A percentile compares a stretch with the other conserved stretches of the same genome.
phyloP scores from a whole-genome alignment of 1,140 invertebrate species.

The Colletes gigas region DNA sequence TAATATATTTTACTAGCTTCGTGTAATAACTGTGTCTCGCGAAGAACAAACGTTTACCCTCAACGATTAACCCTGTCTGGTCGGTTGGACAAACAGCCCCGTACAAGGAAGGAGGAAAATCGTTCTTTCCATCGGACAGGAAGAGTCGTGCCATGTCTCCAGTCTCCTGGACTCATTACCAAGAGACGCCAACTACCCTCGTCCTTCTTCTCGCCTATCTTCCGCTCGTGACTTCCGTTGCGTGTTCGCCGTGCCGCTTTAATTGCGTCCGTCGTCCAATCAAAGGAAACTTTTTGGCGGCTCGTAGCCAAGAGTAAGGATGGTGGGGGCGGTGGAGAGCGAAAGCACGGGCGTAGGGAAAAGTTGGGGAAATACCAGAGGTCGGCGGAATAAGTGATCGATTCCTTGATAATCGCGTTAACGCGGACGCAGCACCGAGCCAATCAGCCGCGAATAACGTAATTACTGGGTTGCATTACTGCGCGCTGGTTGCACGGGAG shows the following conservation, averaged over 20 bases:
- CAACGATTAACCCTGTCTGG: constrained; percentile 1
- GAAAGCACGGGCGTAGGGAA: neutral
- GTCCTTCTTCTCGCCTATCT: constrained; percentile 2
- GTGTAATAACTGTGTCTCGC: too few species aligned
- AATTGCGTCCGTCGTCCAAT: constrained; percentile 64
- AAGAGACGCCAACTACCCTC: neutral
- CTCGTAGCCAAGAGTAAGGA: neutral
- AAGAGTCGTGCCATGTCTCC: neutral
- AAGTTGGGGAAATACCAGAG: constrained; percentile 43
- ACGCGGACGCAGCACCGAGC: constrained; percentile 52
- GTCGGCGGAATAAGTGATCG: constrained; percentile 63
- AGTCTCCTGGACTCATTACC: constrained; percentile 30
- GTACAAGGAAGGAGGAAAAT: neutral
- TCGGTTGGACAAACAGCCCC: neutral
- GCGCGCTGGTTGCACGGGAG: constrained; percentile 38
- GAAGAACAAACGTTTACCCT: neutral
- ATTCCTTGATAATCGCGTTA: constrained; percentile 68
- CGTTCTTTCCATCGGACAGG: constrained; percentile 1
- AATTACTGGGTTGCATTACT: constrained; percentile 65
- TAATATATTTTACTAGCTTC: too few species aligned
- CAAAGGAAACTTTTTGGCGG: constrained; percentile 60
- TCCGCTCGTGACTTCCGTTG: constrained; percentile 42
- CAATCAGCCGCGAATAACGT: constrained; percentile 68
- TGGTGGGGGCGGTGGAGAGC: neutral
- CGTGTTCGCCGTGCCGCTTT: constrained; percentile 58